Evolutionary conservation across 2,888 invertebrate species (phyloP).

Genomic region (Nineta flava): DNA sequence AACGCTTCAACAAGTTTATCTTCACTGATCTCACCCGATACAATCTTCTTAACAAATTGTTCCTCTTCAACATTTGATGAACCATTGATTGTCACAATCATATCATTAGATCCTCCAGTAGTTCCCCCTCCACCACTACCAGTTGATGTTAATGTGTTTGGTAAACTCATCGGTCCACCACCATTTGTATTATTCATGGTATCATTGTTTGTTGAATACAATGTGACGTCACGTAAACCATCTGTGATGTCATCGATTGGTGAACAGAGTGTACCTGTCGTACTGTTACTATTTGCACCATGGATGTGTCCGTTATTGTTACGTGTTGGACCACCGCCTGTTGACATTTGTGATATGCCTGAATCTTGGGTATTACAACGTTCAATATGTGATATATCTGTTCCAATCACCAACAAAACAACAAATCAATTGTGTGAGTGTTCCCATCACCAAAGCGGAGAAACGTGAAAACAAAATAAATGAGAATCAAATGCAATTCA

Average conservation of each 20-base stretch:
- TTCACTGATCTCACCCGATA: not conserved
- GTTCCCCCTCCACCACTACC: not conserved
- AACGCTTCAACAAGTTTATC: not conserved
- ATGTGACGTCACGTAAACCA: not conserved
- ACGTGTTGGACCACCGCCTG: constrained; percentile 22
- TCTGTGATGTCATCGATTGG: not conserved
- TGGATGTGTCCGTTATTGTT: constrained; percentile 5
- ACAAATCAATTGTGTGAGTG: not conserved
- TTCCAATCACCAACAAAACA: not conserved
- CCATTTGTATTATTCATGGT: constrained; percentile 33
- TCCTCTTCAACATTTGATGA: not conserved
- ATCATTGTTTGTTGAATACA: not conserved
- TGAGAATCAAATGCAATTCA: not conserved
- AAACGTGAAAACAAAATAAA: not conserved
- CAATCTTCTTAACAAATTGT: not conserved
- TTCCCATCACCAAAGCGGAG: not conserved
- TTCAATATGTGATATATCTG: constrained; percentile 27
- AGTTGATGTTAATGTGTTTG: not conserved
- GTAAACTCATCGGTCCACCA: constrained; percentile 26
- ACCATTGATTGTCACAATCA: not conserved
- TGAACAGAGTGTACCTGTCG: constrained; percentile 29
- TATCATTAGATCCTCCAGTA: not conserved
- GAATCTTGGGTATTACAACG: constrained; percentile 65
- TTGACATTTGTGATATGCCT: constrained; percentile 75
- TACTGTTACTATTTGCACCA: constrained; percentile 22